Evolutionary conservation across 2,113 vertebrate species (phyloP).

Genomic region (Willisornis vidua): DNA sequence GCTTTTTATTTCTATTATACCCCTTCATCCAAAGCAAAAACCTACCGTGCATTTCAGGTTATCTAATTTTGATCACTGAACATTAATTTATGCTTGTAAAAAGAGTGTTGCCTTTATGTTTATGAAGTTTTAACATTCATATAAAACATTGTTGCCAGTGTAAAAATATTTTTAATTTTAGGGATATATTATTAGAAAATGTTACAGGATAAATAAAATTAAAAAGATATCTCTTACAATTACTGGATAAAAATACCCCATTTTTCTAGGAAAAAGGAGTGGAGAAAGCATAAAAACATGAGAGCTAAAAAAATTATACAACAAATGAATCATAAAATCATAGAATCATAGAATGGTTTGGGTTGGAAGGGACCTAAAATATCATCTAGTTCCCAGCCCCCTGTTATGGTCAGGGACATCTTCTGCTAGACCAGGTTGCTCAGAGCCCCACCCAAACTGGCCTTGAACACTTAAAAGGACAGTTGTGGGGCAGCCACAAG

Average conservation of each 20-base stretch:
- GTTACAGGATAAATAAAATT: not conserved
- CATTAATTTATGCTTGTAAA: not conserved
- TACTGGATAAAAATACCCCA: not conserved
- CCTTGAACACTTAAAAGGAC: not conserved
- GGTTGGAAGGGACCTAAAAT: not conserved
- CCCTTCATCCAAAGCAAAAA: not conserved
- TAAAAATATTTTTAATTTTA: not conserved
- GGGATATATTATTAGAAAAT: not conserved
- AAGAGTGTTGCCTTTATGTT: not conserved
- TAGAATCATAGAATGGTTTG: not conserved
- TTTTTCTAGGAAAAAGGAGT: not conserved
- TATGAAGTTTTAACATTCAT: not conserved
- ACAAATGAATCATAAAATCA: not conserved
- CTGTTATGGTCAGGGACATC: not conserved
- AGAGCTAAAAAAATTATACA: not conserved
- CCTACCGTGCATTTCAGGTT: not conserved
- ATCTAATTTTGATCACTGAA: not conserved
- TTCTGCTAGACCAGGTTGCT: not conserved
- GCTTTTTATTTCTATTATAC: not conserved
- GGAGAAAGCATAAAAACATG: not conserved
- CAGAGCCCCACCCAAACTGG: not conserved
- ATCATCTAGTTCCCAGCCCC: fast-evolving
- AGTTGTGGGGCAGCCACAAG: not conserved
- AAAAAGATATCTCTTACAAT: not conserved
- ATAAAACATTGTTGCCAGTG: not conserved